Evolutionary conservation across 2,888 invertebrate species (phyloP).

Genomic region (Steromphala cineraria): DNA sequence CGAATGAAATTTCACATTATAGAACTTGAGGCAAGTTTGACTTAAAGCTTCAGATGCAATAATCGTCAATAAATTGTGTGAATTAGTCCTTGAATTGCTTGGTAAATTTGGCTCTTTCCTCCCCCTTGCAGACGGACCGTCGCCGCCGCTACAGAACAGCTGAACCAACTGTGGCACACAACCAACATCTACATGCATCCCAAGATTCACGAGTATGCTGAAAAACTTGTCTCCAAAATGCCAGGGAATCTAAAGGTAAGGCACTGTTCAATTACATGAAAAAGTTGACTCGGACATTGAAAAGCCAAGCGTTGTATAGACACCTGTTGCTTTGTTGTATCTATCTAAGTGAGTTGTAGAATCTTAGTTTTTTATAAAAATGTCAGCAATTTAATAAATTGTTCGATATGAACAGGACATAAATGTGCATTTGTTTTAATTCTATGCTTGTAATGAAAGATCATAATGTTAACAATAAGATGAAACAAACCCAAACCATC

Average conservation of each 20-base stretch:
- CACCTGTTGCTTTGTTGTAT: too few species aligned
- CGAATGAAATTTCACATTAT: too few species aligned
- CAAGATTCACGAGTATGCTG: conserved; percentile 92
- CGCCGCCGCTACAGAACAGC: conserved; percentile 86
- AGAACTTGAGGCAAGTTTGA: too few species aligned
- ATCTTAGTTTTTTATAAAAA: too few species aligned
- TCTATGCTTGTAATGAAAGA: not conserved
- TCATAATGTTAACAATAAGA: too few species aligned
- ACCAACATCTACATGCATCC: conserved; percentile 94
- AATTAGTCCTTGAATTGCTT: too few species aligned
- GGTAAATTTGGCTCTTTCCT: not conserved
- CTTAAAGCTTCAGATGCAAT: too few species aligned
- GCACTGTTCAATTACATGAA: not conserved
- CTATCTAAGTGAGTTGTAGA: too few species aligned
- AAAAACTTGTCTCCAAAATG: conserved; percentile 86
- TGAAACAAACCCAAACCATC: too few species aligned
- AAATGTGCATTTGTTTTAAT: not conserved
- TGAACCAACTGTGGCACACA: conserved; percentile 90
- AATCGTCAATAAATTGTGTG: too few species aligned
- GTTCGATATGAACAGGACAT: too few species aligned
- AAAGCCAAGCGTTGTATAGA: not conserved
- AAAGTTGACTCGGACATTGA: not conserved
- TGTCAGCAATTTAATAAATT: too few species aligned
- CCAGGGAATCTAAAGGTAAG: conserved; percentile 89
- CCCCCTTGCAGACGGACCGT: conserved; percentile 84